Base-by-base conservation (phyloP, 2,113 vertebrate genomes). In the Toxotes jaculatrix region DNA sequence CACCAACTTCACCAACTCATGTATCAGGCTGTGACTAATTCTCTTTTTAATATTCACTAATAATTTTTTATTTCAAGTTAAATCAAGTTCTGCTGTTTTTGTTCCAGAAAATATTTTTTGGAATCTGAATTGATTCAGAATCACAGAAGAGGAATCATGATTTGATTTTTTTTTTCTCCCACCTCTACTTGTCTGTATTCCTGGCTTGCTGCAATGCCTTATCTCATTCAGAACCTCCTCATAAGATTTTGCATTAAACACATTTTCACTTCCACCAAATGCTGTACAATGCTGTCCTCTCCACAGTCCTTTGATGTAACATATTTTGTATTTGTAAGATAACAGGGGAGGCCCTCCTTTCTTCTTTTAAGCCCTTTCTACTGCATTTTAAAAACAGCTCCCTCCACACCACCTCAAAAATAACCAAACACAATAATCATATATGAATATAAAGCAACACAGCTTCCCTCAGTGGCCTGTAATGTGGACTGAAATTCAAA, bases 1-100 rank as follows among this genome's bases (percentile, higher is more conserved):
- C n/a, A 72, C 32, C 68, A 78, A 78, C 79, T 71, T 80, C 49
- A 66, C 57, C 42, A 73, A 13, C 61, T 79, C 53, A 27, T 27
- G 27, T 27, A 27, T 27, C 27, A 27, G 27, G 27, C 27, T 27
- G 27, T 27, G 27, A 27, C 27, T 27, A 27, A 27, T 27, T 27
- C 27, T 27, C 27, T 27, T 27, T 27, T 27, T 27, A 27, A 27
- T 27, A 27, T 27, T 27, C 27, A 27, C 27, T 27, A 27, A 1
- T 27, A 27, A 27, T 27, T 27, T 27, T 27, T 27, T 27, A 27
- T 27, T 27, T 27, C 27, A 27, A 27, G 27, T 27, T 27, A 27
- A 27, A 27, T 27, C 27, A 27, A 27, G 27, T 27, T 27, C 27
- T 27, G 27, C 27, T 27, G 27, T 27, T 27, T 27, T 27, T 27